Conservation (phyloP, 1,140 invertebrate species). For the Platorchestia sp. region DNA sequence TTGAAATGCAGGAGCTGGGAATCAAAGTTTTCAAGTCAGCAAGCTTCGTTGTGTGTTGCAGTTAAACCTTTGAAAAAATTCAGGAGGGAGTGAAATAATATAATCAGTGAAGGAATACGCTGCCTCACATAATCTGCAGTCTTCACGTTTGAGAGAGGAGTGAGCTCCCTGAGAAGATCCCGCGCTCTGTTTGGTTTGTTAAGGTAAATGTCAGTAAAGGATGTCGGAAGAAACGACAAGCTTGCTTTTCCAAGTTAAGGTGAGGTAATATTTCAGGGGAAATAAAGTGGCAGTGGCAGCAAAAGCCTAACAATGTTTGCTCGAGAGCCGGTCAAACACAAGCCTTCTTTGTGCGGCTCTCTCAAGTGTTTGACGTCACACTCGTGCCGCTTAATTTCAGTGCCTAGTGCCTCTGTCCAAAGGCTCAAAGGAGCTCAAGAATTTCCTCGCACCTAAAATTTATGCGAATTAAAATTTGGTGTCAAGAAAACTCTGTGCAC, state of each 20-base stretch:
- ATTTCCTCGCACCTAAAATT: not conserved
- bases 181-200: not conserved
- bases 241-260: constrained; percentile 8
- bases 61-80: not conserved
- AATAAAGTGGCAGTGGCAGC: not conserved
- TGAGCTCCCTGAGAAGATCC: not conserved
- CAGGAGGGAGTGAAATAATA: not conserved
- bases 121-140: not conserved
- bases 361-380: constrained; percentile 20
- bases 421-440: not conserved
- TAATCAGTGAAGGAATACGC: not conserved
- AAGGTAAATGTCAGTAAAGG: constrained; percentile 14
- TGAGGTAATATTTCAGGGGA: constrained; percentile 17
- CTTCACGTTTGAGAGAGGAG: not conserved
- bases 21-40: not conserved
- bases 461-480: not conserved
- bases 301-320: constrained; percentile 45
- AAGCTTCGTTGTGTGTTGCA: not conserved
- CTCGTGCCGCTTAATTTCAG: not conserved
- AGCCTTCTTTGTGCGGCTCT: not conserved
- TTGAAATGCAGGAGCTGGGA: not conserved
- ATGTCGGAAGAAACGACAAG: not conserved
- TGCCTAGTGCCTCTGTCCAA: not conserved
- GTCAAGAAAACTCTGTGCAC: not conserved
- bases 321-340: constrained; percentile 25